Evolutionary conservation across 2,888 invertebrate species (phyloP).

Genomic region (Eupithecia subfuscata): DNA sequence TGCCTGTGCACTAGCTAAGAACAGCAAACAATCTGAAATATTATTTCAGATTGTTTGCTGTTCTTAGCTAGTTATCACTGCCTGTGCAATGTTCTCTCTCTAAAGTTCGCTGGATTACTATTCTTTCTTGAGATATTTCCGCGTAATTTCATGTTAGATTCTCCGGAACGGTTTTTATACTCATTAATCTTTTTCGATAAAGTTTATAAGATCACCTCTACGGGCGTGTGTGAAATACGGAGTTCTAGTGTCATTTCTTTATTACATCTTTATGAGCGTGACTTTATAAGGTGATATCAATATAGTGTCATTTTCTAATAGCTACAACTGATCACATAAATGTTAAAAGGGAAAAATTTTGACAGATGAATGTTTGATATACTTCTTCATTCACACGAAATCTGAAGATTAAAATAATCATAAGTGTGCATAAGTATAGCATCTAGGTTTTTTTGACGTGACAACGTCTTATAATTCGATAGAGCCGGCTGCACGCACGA

Average conservation of each 20-base stretch:
- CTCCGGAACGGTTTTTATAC: slow-evolving; percentile 12
- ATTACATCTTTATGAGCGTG: neutral
- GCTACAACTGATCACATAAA: neutral
- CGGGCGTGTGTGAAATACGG: neutral
- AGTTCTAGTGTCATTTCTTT: neutral
- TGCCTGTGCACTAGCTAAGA: no score
- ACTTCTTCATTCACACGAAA: no score
- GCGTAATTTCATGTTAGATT: slow-evolving; percentile 26
- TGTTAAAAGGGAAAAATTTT: no score
- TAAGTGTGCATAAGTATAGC: no score
- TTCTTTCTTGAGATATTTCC: slow-evolving; percentile 16
- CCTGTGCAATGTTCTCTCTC: neutral
- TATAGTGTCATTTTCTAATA: neutral
- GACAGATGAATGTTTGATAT: no score
- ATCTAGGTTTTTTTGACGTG: no score
- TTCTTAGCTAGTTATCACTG: neutral
- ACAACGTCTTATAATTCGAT: no score
- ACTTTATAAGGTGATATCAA: neutral
- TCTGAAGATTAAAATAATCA: no score
- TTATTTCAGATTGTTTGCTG: neutral
- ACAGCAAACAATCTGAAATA: no score
- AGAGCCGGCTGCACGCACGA: no score
- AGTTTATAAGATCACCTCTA: neutral
- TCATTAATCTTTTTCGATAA: slow-evolving; percentile 9
- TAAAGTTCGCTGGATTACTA: slow-evolving; percentile 7